A percentile compares a stretch with the other conserved stretches of the same genome.
phyloP scores from a whole-genome alignment of 2,113 vertebrate genomes.

The Cepphus grylle region DNA sequence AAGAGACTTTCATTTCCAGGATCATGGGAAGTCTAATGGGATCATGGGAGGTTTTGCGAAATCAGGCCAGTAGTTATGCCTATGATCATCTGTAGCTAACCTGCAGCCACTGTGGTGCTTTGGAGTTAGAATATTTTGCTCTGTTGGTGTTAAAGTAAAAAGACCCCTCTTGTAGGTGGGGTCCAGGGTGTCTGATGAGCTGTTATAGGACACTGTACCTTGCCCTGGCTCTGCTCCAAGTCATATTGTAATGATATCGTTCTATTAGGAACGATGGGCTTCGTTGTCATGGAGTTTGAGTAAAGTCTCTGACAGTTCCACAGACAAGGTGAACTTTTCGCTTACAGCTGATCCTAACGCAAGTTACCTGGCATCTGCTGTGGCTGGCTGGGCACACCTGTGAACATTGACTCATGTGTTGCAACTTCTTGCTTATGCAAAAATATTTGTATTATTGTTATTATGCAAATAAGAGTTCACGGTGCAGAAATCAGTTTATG shows the following conservation, averaged over 20 bases:
- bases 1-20: background rate
- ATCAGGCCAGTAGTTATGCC: background rate
- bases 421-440: background rate
- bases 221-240: background rate
- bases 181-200: background rate
- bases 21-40: background rate
- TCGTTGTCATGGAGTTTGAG: background rate
- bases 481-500: background rate
- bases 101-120: background rate
- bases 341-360: background rate
- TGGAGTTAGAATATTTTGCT: background rate
- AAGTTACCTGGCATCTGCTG: background rate
- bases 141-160: background rate
- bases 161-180: background rate
- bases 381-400: background rate
- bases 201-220: background rate
- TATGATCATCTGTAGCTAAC: background rate
- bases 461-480: background rate
- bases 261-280: background rate
- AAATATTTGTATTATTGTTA: background rate
- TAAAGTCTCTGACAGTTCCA: background rate
- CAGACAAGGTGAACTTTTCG: background rate
- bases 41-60: background rate
- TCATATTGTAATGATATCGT: background rate
- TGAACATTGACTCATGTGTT: background rate